These are phyloP conservation scores for Rousettus madagascariensis DNA, from an alignment of 2,797 vertebrate species.

Conservation along the genomic window DNA sequence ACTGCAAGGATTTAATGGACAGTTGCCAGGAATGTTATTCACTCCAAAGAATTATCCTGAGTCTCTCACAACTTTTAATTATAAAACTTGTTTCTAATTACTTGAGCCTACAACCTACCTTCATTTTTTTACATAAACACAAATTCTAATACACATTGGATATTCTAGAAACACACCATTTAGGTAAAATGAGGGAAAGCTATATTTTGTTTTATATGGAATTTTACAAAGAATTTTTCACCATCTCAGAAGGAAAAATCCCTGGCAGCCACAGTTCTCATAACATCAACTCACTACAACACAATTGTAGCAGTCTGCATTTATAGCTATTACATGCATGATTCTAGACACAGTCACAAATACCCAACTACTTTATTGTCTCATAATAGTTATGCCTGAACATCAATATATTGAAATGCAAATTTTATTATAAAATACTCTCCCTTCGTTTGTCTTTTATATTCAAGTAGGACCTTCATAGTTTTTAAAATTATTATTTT, in stretches of 20 bases:
- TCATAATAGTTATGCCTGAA: not conserved
- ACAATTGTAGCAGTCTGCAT: not conserved
- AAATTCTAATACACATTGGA: not conserved
- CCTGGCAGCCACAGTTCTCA: not conserved
- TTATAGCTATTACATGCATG: not conserved
- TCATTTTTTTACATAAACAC: not conserved
- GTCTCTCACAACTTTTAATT: not conserved
- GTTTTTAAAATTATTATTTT: not conserved
- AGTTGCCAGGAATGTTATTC: not conserved
- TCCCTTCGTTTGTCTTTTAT: not conserved
- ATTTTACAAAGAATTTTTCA: not conserved
- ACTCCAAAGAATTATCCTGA: not conserved
- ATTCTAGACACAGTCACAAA: not conserved
- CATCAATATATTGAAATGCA: not conserved
- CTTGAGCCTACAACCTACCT: not conserved
- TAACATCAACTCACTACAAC: not conserved
- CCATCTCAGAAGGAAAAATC: not conserved
- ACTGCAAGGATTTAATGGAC: not conserved
- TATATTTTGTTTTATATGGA: not conserved
- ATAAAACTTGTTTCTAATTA: not conserved
- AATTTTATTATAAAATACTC: not conserved
- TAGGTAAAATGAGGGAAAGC: not conserved
- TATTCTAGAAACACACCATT: not conserved
- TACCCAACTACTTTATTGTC: not conserved
- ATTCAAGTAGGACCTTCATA: not conserved